These are phyloP conservation scores for Pheosia tremula DNA, from an alignment of 2,888 invertebrate species.

Conservation along the genomic window DNA sequence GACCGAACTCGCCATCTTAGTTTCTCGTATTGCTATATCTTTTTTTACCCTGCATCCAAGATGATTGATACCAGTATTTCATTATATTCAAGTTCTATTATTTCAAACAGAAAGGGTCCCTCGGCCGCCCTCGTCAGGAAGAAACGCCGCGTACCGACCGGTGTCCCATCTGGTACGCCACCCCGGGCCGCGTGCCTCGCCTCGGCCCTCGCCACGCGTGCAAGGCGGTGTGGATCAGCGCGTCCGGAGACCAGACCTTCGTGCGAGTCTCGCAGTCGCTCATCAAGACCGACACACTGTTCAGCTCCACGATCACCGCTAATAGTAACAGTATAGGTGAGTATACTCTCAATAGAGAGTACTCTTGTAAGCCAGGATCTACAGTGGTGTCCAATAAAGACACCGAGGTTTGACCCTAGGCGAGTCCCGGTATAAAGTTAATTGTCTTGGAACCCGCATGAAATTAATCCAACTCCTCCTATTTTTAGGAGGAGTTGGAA, in stretches of 20 bases:
- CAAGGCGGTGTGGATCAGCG: constrained; percentile 96
- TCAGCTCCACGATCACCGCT: constrained; percentile 94
- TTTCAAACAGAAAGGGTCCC: constrained; percentile 80
- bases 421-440: too few relatives aligned
- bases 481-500: too few relatives aligned
- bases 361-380: background rate
- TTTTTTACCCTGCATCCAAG: too few relatives aligned
- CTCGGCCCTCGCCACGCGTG: constrained; percentile 94
- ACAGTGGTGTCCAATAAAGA: too few relatives aligned
- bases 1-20: too few relatives aligned
- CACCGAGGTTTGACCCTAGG: too few relatives aligned
- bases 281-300: constrained; percentile 95
- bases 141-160: constrained; percentile 68
- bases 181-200: constrained; percentile 90
- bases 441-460: too few relatives aligned
- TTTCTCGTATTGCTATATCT: too few relatives aligned
- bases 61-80: too few relatives aligned
- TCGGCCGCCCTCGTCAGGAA: constrained; percentile 79
- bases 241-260: constrained; percentile 98
- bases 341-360: constrained; percentile 24
- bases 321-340: constrained; percentile 93
- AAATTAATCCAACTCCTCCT: too few relatives aligned
- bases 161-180: constrained; percentile 88
- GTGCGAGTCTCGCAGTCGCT: constrained; percentile 95
- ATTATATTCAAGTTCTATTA: too few relatives aligned